These are phyloP conservation scores for Diplodus sargus DNA, from an alignment of 2,797 vertebrate species.

Conservation along the genomic window DNA sequence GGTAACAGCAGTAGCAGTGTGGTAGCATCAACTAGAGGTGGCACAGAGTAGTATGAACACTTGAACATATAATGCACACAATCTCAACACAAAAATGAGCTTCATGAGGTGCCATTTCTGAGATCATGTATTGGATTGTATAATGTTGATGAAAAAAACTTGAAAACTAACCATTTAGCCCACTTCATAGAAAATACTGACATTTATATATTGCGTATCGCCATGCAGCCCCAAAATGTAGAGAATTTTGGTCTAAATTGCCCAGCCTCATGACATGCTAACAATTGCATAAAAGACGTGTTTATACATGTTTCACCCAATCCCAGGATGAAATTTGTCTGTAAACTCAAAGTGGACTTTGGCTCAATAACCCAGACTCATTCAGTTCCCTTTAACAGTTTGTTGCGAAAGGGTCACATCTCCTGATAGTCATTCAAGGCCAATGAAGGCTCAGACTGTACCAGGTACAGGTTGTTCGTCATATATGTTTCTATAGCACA, in stretches of 20 bases:
- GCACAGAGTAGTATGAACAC: too few relatives aligned
- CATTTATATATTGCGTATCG: too few relatives aligned
- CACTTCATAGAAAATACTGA: too few relatives aligned
- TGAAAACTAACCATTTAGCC: too few relatives aligned
- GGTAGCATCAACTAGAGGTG: too few relatives aligned
- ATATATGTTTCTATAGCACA: too few relatives aligned
- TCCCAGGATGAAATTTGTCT: conserved; percentile 6
- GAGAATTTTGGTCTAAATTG: too few relatives aligned
- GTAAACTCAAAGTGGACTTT: conserved; percentile 59
- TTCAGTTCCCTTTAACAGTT: neutral
- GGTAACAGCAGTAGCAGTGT: conserved; percentile 5
- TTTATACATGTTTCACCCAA: conserved; percentile 1
- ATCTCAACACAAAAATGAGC: neutral
- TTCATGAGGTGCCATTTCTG: neutral
- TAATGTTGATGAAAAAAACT: neutral
- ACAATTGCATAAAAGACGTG: neutral
- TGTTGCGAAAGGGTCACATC: conserved; percentile 57
- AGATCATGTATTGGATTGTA: too few relatives aligned
- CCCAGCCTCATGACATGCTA: neutral
- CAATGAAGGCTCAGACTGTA: neutral
- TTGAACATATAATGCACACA: neutral
- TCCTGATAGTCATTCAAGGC: conserved; percentile 28
- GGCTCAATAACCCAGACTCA: conserved; percentile 19
- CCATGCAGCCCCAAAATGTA: too few relatives aligned
- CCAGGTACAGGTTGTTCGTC: too few relatives aligned